Evolutionary conservation across 2,113 vertebrate genomes (phyloP).

Genomic region (Callionymus lyra): DNA sequence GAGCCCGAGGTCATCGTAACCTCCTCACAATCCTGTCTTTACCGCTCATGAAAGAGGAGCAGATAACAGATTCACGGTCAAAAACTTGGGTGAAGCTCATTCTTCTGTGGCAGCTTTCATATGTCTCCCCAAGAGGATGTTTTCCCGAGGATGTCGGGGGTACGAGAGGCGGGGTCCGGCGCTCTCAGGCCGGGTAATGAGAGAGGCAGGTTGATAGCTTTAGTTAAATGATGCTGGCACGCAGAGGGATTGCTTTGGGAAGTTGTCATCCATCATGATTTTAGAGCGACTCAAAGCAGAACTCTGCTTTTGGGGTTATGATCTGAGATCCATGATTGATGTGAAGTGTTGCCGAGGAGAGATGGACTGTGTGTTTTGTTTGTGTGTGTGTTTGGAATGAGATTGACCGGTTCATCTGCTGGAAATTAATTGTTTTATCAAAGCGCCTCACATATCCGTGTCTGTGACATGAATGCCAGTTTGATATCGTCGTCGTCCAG

Average conservation of each 20-base stretch:
- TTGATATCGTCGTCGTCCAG: no score
- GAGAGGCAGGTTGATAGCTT: conserved; percentile 51
- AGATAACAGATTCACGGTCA: conserved; percentile 24
- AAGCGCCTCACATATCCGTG: no score
- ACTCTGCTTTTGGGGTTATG: conserved; percentile 60
- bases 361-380: conserved; percentile 15
- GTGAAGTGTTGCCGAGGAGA: conserved; percentile 31
- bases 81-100: conserved; percentile 29
- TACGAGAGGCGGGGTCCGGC: conserved; percentile 24
- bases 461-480: no score
- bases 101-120: conserved; percentile 37
- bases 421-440: no score
- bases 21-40: conserved; percentile 33
- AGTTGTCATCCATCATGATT: conserved; percentile 73
- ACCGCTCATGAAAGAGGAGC: conserved; percentile 7
- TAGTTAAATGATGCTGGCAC: conserved; percentile 68
- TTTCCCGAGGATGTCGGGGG: conserved; percentile 9
- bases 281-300: conserved; percentile 63
- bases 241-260: conserved; percentile 61
- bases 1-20: conserved; percentile 58
- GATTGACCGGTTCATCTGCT: no score
- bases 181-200: conserved; percentile 33
- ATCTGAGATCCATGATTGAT: conserved; percentile 59
- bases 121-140: conserved; percentile 21
- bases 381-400: conserved; percentile 5